These are phyloP conservation scores for Cephalopholis sonnerati DNA, from an alignment of 2,113 vertebrate genomes.

Conservation along the genomic window DNA sequence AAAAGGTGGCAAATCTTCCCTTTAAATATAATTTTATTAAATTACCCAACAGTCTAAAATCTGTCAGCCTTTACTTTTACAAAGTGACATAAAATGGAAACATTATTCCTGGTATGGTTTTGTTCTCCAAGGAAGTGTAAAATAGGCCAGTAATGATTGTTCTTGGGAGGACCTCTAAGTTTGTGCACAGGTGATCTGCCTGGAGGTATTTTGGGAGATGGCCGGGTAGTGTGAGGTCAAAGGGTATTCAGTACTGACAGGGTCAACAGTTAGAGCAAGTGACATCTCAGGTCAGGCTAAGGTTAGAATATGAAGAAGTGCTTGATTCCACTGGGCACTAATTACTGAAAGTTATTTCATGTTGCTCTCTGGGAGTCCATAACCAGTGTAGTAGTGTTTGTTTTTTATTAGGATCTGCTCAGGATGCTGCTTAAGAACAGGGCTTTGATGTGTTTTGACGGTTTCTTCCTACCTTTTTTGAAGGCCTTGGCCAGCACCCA, in stretches of 20 bases:
- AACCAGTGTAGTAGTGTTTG: not conserved
- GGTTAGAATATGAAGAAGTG: conserved; percentile 5
- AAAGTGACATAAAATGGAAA: not conserved
- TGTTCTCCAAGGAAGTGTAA: not conserved
- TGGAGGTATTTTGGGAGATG: conserved; percentile 39
- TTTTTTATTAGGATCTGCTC: conserved; percentile 5
- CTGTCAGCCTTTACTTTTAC: not conserved
- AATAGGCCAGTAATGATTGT: not conserved
- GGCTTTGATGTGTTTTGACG: conserved; percentile 50
- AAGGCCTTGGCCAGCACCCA: conserved; percentile 61
- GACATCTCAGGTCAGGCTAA: conserved; percentile 34
- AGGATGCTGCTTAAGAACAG: conserved; percentile 10
- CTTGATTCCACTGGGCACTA: conserved; percentile 1
- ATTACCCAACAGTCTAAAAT: too few species aligned
- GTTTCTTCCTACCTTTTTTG: conserved; percentile 61
- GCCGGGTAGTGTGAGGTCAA: conserved; percentile 39
- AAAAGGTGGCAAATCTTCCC: too few species aligned
- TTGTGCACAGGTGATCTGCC: conserved; percentile 29
- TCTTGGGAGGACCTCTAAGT: not conserved
- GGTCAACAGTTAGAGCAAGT: conserved; percentile 25
- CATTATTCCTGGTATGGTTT: not conserved
- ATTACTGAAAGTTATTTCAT: not conserved
- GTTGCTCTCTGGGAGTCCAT: not conserved
- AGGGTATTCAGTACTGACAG: conserved; percentile 13
- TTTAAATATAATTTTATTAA: not conserved